These are phyloP conservation scores for Piprites chloris DNA, from an alignment of 2,113 vertebrate genomes.

Conservation along the genomic window DNA sequence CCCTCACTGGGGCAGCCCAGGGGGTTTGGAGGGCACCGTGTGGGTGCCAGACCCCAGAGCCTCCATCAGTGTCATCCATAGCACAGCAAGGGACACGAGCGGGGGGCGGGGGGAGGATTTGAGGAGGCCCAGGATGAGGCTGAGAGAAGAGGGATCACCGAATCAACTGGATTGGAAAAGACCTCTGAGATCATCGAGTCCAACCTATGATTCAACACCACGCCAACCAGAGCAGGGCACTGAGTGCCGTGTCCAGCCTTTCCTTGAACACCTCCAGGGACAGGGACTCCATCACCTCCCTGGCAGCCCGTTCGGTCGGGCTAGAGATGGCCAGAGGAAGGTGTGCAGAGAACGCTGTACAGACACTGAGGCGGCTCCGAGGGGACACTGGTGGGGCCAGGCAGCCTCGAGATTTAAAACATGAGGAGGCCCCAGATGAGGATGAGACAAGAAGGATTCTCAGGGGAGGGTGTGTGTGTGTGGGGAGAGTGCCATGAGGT, in stretches of 20 bases:
- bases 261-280: neutral
- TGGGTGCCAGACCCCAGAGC: fast-evolving
- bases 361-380: neutral
- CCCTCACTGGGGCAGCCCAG: neutral
- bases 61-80: fast-evolving
- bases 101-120: fast-evolving
- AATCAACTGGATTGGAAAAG: neutral
- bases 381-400: neutral
- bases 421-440: neutral
- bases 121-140: too few relatives aligned
- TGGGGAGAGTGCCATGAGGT: neutral
- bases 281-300: too few relatives aligned
- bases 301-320: fast-evolving
- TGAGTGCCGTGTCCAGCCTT: neutral
- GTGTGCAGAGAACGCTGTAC: neutral
- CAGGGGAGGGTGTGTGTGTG: neutral
- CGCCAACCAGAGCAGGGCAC: neutral
- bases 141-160: fast-evolving
- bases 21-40: neutral
- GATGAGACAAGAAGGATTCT: neutral
- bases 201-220: neutral
- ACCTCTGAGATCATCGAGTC: neutral
- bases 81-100: fast-evolving
- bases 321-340: neutral
- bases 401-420: neutral